These are phyloP conservation scores for Dusona sp. DNA, from an alignment of 2,888 invertebrate species.

Conservation along the genomic window DNA sequence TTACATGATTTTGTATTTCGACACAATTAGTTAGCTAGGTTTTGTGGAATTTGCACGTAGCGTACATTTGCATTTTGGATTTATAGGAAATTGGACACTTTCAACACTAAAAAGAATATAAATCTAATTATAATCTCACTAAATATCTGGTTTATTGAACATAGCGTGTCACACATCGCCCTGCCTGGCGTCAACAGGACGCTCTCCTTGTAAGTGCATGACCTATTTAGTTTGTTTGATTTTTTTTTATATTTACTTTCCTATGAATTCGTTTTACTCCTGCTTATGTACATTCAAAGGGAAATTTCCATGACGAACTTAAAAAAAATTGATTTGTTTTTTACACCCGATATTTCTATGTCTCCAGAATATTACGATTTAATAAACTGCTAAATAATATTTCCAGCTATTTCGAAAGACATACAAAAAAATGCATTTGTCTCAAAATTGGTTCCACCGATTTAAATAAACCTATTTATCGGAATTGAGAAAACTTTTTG, in stretches of 20 bases:
- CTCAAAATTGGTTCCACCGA: background rate
- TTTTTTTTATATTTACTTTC: constrained; percentile 39
- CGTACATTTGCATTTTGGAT: background rate
- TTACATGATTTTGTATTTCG: constrained; percentile 21
- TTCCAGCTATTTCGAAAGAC: no score
- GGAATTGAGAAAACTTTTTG: background rate
- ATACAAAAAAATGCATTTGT: no score
- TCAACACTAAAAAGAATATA: constrained; percentile 25
- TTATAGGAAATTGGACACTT: constrained; percentile 1
- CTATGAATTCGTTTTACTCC: constrained; percentile 37
- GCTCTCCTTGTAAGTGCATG: constrained; percentile 83
- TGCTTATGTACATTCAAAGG: background rate
- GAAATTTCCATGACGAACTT: background rate
- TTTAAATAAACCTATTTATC: no score
- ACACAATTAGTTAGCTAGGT: background rate
- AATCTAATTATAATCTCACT: background rate
- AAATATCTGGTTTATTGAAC: constrained; percentile 75
- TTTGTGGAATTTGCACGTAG: constrained; percentile 20
- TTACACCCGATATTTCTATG: no score
- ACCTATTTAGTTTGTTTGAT: constrained; percentile 56
- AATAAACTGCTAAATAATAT: no score
- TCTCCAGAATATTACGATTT: no score
- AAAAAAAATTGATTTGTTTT: background rate
- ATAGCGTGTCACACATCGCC: constrained; percentile 82
- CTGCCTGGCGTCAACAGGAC: constrained; percentile 79